Conservation (phyloP, 2,797 vertebrate genomes). For the Babyrousa celebensis region DNA sequence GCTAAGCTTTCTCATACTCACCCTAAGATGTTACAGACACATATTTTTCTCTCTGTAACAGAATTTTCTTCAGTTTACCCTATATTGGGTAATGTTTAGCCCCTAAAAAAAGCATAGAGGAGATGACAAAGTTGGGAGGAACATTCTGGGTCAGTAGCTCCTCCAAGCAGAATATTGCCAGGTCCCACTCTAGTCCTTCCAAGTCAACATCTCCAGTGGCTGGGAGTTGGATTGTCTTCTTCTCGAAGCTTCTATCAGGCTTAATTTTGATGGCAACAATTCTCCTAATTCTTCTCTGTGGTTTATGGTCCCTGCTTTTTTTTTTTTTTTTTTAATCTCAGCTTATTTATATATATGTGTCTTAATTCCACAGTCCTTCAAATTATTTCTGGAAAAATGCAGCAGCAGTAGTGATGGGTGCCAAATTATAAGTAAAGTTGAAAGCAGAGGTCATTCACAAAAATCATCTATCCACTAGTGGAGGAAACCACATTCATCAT, state of each 20-base stretch:
- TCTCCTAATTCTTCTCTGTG: slow-evolving; percentile 5
- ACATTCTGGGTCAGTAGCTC: neutral
- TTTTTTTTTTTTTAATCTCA: neutral
- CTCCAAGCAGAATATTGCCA: neutral
- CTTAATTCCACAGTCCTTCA: slow-evolving; percentile 17
- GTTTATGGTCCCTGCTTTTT: neutral
- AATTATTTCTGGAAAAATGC: slow-evolving; percentile 51
- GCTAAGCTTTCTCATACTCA: neutral
- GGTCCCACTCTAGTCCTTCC: too few relatives aligned
- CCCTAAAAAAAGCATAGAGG: neutral
- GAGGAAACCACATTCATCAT: slow-evolving; percentile 21
- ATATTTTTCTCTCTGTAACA: neutral
- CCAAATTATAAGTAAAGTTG: slow-evolving; percentile 30
- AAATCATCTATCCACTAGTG: neutral
- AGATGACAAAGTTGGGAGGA: neutral
- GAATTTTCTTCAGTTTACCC: slow-evolving; percentile 8
- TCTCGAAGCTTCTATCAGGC: neutral
- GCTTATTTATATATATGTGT: neutral
- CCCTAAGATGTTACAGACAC: neutral
- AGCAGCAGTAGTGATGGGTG: neutral
- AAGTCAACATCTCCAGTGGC: neutral
- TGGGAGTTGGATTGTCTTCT: neutral
- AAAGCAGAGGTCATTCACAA: slow-evolving; percentile 58
- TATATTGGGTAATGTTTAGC: neutral
- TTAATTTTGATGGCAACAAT: neutral